Base-by-base conservation (phyloP, 2,797 vertebrate genomes). In the Synaphobranchus kaupii region DNA sequence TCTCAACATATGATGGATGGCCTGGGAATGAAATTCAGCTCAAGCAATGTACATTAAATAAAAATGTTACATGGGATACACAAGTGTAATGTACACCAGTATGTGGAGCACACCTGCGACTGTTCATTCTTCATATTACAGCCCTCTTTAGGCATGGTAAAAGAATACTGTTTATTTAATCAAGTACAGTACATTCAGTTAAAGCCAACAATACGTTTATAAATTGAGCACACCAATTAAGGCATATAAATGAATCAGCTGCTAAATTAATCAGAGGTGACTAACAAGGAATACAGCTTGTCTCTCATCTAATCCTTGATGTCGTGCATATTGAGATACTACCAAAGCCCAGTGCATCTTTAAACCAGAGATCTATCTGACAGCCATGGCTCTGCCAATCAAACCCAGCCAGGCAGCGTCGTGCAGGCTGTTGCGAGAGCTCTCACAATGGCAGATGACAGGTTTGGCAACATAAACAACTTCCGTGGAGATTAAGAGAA, bases 401-500 rank as follows among this genome's bases (percentile, higher is more conserved):
- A 58, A 28, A 17, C 78, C 17, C 76, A 68, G 73, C 50, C 56
- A 20, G 68, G 78, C 78, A 31, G 84, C 58, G 50, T 50, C 28
- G 25, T 25, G 22, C 60, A 56, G 44, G n/a, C 47, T 52, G 22
- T 28, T 58, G 73, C 68, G 71, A 52, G 66, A 50, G 84, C 73
- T n/a, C 47, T 58, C 60, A 56, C 44, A 60, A 50, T 76, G 80
- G 58, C 44, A 52, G 48, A 85, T 86, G 76, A 88, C 84, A 54
- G 60, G 31, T 83, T 28, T 39, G 63, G 78, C 31, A 56, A 47
- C 25, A n/a, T 66, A 86, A 81, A 88, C 87, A 88, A 68, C 63
- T 73, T 88, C 84, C 80, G 28, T 10, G 22, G 48, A 88, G 87
- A 88, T 88, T 34, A 83, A 83, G 84, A 82, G 87, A 86, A 31